Percentiles rank a stretch among this genome's conserved stretches.
phyloP scores from a whole-genome alignment of 2,888 invertebrate species.

The Lydus trimaculatus region DNA sequence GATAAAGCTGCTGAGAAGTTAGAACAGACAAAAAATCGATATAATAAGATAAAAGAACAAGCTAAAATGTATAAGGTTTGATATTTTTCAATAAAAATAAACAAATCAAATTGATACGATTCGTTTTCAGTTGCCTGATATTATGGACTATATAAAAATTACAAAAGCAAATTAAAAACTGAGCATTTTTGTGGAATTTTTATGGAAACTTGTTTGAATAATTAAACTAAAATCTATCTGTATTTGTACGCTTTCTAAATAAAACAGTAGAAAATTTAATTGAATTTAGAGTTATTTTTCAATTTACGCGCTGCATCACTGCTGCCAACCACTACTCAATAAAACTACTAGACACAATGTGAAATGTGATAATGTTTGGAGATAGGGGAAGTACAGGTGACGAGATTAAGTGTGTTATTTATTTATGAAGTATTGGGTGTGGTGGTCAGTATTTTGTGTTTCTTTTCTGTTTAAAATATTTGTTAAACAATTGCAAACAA shows the following conservation, averaged over 20 bases:
- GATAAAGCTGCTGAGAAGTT: conserved; percentile 57
- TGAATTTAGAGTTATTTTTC: neutral
- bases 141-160: conserved; percentile 57
- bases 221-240: no score
- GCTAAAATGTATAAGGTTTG: conserved; percentile 59
- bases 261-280: neutral
- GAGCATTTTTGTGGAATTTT: no score
- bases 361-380: neutral
- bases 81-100: neutral
- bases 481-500: neutral
- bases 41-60: conserved; percentile 45
- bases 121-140: conserved; percentile 58
- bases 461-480: neutral
- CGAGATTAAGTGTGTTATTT: neutral
- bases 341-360: neutral
- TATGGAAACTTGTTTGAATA: no score
- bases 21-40: conserved; percentile 53
- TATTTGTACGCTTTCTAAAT: no score
- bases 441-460: neutral
- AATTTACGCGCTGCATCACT: neutral
- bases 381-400: neutral
- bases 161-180: conserved; percentile 17
- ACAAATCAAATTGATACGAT: neutral
- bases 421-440: neutral
- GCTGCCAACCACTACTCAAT: neutral